A percentile compares a stretch with the other conserved stretches of the same genome.
phyloP scores from a whole-genome alignment of 2,797 vertebrate species.

The Cynodonichthys magdalenae region DNA sequence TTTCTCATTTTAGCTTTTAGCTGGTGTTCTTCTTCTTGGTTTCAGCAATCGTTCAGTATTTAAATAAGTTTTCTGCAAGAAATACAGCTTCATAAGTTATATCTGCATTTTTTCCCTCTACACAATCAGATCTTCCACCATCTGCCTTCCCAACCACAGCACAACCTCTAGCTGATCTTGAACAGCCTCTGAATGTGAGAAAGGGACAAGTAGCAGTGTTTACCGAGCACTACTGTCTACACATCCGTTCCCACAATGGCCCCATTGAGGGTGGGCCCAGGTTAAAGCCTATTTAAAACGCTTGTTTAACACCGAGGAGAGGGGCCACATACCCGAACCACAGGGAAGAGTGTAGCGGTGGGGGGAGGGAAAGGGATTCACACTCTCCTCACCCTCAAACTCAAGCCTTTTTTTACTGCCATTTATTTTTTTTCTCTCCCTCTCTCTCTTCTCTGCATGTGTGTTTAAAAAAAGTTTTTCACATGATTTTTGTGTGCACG shows the following conservation, averaged over 20 bases:
- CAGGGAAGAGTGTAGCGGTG: slow-evolving; percentile 53
- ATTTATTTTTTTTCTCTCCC: slow-evolving; percentile 25
- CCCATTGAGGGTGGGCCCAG: slow-evolving; percentile 81
- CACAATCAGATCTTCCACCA: slow-evolving; percentile 13
- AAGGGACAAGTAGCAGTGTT: slow-evolving; percentile 78
- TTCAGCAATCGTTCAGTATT: too few relatives aligned
- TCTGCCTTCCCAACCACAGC: slow-evolving; percentile 6
- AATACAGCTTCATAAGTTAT: slow-evolving; percentile 8
- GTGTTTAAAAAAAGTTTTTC: slow-evolving; percentile 15
- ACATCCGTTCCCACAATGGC: slow-evolving; percentile 84
- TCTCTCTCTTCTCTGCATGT: slow-evolving; percentile 33
- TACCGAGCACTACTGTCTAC: slow-evolving; percentile 81
- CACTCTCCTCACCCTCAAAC: slow-evolving; percentile 57
- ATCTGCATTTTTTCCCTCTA: slow-evolving; percentile 28
- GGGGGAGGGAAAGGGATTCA: slow-evolving; percentile 40
- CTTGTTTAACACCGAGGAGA: slow-evolving; percentile 81
- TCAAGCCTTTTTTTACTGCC: slow-evolving; percentile 51
- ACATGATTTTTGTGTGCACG: slow-evolving; percentile 22
- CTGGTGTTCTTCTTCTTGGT: too few relatives aligned
- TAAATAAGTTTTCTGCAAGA: not conserved
- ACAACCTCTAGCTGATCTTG: slow-evolving; percentile 42
- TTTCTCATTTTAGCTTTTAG: too few relatives aligned
- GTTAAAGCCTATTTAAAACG: slow-evolving; percentile 83
- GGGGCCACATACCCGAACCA: slow-evolving; percentile 75
- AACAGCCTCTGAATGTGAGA: slow-evolving; percentile 74